phyloP scores from a whole-genome alignment of 2,113 vertebrate species.

The Campylomormyrus tamandua region DNA sequence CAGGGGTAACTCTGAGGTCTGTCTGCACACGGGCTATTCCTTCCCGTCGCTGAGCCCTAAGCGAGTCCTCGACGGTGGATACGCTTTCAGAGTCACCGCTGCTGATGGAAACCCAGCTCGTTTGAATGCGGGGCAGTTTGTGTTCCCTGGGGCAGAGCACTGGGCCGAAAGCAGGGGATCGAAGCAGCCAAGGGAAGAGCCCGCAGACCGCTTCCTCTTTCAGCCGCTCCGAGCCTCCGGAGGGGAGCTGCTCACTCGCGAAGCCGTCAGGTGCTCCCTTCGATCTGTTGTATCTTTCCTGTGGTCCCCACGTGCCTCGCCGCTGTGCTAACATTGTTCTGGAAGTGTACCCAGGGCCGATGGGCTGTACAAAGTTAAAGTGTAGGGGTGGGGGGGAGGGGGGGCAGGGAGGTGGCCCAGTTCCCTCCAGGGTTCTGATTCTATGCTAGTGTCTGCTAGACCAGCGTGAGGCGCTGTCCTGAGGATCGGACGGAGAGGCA shows the following conservation, averaged over 20 bases:
- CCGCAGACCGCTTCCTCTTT: background rate
- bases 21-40: background rate
- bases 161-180: background rate
- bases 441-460: background rate
- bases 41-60: background rate
- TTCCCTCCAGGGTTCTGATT: background rate
- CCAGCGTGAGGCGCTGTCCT: background rate
- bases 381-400: background rate
- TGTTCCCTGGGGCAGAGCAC: background rate
- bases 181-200: background rate
- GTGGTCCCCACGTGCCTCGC: background rate
- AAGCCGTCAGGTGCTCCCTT: slow-evolving; percentile 1
- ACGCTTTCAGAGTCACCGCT: background rate
- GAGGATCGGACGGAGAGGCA: no score
- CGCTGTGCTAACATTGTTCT: background rate
- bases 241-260: background rate
- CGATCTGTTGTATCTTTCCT: slow-evolving; percentile 4
- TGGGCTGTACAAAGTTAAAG: background rate
- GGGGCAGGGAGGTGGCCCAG: background rate
- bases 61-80: background rate
- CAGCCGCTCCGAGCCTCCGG: background rate
- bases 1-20: background rate
- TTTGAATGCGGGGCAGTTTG: background rate
- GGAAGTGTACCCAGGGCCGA: background rate
- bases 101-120: background rate